Percentiles rank a stretch among this genome's conserved stretches.
Evolutionary conservation across 2,113 vertebrate genomes (phyloP).

Genomic region (Theristicus caerulescens): DNA sequence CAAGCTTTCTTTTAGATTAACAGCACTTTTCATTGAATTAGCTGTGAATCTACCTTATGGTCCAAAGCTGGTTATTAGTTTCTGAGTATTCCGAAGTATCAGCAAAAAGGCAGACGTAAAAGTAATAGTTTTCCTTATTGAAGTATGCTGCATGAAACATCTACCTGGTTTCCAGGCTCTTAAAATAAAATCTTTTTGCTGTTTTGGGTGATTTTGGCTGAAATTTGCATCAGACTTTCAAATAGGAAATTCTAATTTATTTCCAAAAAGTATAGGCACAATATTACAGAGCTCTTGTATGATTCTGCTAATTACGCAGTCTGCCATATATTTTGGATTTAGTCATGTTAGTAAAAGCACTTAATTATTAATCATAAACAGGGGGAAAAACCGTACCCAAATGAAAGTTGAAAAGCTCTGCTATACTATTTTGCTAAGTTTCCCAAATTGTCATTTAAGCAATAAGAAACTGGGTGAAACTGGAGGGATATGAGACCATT

Average conservation of each 20-base stretch:
- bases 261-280: rapidly evolving
- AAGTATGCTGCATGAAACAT: neutral
- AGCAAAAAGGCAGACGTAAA: neutral
- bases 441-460: neutral
- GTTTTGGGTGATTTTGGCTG: neutral
- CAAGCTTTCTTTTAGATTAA: neutral
- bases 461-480: neutral
- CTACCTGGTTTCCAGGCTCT: neutral
- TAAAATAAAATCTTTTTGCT: neutral
- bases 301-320: neutral
- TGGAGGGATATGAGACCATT: neutral
- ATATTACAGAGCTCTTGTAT: neutral
- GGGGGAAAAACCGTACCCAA: neutral
- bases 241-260: neutral
- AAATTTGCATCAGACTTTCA: neutral
- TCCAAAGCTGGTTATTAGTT: neutral
- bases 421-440: neutral
- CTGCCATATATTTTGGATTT: neutral
- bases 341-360: neutral
- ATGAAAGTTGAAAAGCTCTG: neutral
- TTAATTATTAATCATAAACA: neutral
- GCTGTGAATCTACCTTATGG: neutral
- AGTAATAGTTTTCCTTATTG: neutral
- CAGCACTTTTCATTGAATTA: neutral
- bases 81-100: neutral